A percentile compares a stretch with the other conserved stretches of the same genome.
Evolutionary conservation across 2,888 invertebrate species (phyloP).

Genomic region (Theristus sp.): DNA sequence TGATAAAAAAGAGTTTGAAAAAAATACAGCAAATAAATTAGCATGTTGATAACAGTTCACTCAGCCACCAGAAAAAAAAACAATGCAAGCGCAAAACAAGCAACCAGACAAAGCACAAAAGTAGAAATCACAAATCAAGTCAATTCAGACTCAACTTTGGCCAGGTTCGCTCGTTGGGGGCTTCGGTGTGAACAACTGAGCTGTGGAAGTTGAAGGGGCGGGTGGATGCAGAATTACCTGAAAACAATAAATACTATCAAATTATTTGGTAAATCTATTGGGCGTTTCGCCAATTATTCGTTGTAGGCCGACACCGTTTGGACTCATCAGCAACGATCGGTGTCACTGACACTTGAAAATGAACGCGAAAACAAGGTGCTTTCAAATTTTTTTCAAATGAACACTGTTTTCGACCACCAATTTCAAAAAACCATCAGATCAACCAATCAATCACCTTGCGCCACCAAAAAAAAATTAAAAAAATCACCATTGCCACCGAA

Average conservation of each 20-base stretch:
- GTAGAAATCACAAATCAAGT: not conserved
- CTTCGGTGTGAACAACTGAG: not conserved
- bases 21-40: too few species aligned
- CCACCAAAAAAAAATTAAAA: too few species aligned
- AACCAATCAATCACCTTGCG: not conserved
- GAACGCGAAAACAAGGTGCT: too few species aligned
- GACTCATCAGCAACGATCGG: too few species aligned
- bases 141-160: not conserved
- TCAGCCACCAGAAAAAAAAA: not conserved
- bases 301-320: too few species aligned
- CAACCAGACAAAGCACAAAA: not conserved
- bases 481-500: too few species aligned
- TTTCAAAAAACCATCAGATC: not conserved
- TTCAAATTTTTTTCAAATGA: not conserved
- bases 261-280: not conserved
- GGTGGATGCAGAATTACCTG: not conserved
- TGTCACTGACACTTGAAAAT: too few species aligned
- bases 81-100: not conserved
- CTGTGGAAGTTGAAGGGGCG: too few species aligned
- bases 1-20: too few species aligned
- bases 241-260: not conserved
- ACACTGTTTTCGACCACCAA: too few species aligned
- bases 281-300: not conserved
- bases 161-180: not conserved
- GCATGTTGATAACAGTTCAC: not conserved